Evolutionary conservation across 2,113 vertebrate species (phyloP).

Genomic region (Ia io): DNA sequence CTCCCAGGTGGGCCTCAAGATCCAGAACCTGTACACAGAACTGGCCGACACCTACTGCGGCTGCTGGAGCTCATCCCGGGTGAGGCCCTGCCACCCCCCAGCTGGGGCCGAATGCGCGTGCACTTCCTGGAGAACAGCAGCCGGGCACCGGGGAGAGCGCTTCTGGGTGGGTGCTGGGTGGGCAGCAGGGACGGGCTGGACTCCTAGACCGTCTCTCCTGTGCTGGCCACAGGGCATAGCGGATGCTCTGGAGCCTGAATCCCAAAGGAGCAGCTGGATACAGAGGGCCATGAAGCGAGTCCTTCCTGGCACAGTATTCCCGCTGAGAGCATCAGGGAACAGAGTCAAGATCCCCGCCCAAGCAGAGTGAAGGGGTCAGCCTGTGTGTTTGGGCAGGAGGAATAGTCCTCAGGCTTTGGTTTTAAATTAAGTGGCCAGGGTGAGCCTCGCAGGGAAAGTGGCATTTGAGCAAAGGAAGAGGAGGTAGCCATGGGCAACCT

Average conservation of each 20-base stretch:
- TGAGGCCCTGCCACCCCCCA: constrained; percentile 81
- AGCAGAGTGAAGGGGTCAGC: background rate
- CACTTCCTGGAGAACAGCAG: constrained; percentile 95
- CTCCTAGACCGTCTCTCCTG: background rate
- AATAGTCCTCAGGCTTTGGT: background rate
- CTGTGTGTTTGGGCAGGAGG: background rate
- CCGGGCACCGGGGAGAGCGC: constrained; percentile 49
- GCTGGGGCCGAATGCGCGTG: constrained; percentile 84
- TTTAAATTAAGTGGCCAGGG: background rate
- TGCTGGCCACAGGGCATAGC: background rate
- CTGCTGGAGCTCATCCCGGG: constrained; percentile 91
- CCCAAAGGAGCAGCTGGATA: background rate
- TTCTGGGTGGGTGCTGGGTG: background rate
- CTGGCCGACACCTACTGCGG: constrained; percentile 87
- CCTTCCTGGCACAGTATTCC: background rate
- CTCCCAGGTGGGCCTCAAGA: constrained; percentile 80
- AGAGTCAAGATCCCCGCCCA: background rate
- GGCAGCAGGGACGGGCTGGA: background rate
- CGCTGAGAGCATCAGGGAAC: background rate
- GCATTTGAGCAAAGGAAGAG: background rate
- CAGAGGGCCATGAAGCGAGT: background rate
- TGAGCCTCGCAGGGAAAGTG: background rate
- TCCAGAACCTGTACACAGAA: constrained; percentile 88
- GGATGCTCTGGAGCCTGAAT: background rate
- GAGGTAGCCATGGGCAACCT: background rate